Conservation (phyloP, 2,797 vertebrate genomes). For the Fundulus diaphanus region DNA sequence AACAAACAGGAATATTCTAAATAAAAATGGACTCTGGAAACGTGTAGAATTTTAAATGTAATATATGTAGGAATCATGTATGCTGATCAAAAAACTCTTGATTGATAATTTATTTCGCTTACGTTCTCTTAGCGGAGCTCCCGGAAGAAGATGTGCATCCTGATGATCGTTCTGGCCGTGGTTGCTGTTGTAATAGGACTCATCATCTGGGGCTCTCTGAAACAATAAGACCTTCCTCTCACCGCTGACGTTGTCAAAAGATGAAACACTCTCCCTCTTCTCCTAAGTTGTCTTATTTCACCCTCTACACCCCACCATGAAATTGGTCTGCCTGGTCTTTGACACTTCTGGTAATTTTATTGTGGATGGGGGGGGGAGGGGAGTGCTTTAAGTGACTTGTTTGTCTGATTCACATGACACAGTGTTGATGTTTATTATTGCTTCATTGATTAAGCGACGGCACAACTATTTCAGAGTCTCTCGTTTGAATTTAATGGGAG, state of each 20-base stretch:
- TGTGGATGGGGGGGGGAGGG: not conserved
- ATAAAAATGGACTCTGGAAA: too few relatives aligned
- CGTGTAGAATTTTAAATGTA: not conserved
- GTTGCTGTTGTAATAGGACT: constrained; percentile 78
- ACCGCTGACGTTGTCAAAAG: constrained; percentile 1
- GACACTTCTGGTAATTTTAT: constrained; percentile 18
- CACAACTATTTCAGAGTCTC: not conserved
- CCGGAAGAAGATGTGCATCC: constrained; percentile 93
- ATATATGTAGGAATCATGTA: not conserved
- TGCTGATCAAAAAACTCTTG: not conserved
- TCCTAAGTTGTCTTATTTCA: not conserved
- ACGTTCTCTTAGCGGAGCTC: constrained; percentile 82
- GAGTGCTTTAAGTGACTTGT: constrained; percentile 17
- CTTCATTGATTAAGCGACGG: not conserved
- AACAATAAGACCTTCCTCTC: constrained; percentile 35
- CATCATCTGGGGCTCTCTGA: constrained; percentile 75
- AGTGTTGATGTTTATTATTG: not conserved
- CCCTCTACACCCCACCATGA: not conserved
- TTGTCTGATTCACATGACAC: constrained; percentile 4
- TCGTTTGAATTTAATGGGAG: constrained; percentile 2
- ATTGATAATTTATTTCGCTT: constrained; percentile 1
- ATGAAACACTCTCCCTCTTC: constrained; percentile 4
- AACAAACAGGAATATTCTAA: not conserved
- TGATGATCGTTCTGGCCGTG: constrained; percentile 82
- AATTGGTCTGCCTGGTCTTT: constrained; percentile 3